These are phyloP conservation scores for Atractosteus spatula DNA, from an alignment of 2,113 vertebrate species.

Conservation along the genomic window DNA sequence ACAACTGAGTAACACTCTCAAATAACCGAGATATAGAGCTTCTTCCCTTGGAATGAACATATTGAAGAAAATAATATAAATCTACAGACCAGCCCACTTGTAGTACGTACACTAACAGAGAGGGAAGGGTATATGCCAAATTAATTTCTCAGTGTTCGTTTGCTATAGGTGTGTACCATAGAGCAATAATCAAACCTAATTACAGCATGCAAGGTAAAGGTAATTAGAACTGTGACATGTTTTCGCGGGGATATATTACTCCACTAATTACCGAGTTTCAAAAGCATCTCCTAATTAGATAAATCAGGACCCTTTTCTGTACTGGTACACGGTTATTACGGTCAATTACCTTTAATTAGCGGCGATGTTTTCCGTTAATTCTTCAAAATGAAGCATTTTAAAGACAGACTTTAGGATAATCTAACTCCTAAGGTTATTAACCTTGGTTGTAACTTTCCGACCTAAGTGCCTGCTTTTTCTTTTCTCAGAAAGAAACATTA, in stretches of 20 bases:
- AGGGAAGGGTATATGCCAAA: neutral
- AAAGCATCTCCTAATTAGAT: constrained; percentile 65
- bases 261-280: constrained; percentile 61
- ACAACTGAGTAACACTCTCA: too few species aligned
- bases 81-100: too few species aligned
- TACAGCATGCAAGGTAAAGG: constrained; percentile 42
- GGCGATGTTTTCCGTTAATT: constrained; percentile 59
- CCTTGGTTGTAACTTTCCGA: too few species aligned
- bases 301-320: constrained; percentile 58
- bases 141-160: constrained; percentile 15
- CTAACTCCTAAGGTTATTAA: too few species aligned
- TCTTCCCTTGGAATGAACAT: too few species aligned
- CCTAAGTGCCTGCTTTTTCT: too few species aligned
- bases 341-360: constrained; percentile 68
- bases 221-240: constrained; percentile 62
- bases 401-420: constrained; percentile 43
- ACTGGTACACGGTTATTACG: constrained; percentile 58
- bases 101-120: too few species aligned
- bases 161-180: constrained; percentile 37
- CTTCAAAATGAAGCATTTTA: constrained; percentile 46
- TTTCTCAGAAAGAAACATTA: too few species aligned
- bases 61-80: too few species aligned
- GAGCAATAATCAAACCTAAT: constrained; percentile 36
- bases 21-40: too few species aligned
- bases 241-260: constrained; percentile 48